Evolutionary conservation across 2,797 vertebrate species (phyloP).

Genomic region (Bucorvus abyssinicus): DNA sequence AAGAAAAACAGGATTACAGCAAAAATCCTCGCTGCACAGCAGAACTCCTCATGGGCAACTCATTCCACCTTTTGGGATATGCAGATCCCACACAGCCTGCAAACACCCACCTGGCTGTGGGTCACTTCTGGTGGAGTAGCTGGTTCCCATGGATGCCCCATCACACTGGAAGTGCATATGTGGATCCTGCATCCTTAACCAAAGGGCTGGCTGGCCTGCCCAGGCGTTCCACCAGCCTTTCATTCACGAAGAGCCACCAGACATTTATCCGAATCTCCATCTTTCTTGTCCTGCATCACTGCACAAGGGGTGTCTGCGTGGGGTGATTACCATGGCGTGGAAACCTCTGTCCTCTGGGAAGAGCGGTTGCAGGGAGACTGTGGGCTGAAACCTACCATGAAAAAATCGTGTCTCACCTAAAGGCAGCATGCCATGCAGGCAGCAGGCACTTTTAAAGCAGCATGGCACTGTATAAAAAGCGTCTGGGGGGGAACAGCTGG

Average conservation of each 20-base stretch:
- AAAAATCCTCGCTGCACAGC: neutral
- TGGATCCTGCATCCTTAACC: neutral
- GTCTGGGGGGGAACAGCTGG: conserved; percentile 14
- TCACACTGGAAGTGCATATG: fast-evolving
- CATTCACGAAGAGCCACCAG: fast-evolving
- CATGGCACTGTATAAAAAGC: neutral
- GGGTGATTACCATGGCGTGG: fast-evolving
- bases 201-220: neutral
- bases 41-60: neutral
- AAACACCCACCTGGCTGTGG: neutral
- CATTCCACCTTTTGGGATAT: neutral
- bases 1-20: neutral
- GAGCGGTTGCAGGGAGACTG: fast-evolving
- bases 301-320: fast-evolving
- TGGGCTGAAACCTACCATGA: fast-evolving
- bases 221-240: neutral
- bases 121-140: neutral
- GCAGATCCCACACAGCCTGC: neutral
- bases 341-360: neutral
- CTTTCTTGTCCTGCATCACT: neutral
- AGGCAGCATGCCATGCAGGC: fast-evolving
- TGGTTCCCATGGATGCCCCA: fast-evolving
- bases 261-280: fast-evolving
- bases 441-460: fast-evolving
- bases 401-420: neutral